phyloP scores from a whole-genome alignment of 2,113 vertebrate genomes.

The Alligator mississippiensis region DNA sequence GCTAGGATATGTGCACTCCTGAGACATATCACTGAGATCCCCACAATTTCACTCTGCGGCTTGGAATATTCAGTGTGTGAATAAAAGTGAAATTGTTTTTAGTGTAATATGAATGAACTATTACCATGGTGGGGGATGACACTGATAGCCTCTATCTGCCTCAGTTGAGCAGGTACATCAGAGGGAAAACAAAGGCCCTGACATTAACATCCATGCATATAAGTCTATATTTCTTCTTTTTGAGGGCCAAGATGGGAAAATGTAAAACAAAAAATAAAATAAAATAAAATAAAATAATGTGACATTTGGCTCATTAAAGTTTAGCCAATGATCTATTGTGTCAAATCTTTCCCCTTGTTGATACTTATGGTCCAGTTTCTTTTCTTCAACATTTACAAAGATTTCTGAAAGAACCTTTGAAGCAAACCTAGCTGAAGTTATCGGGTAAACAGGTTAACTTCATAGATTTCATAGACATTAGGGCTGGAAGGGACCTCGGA shows the following conservation, averaged over 20 bases:
- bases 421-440: not conserved
- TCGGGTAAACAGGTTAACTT: not conserved
- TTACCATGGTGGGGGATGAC: conserved; percentile 9
- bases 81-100: conserved; percentile 52
- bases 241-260: not conserved
- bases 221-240: not conserved
- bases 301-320: conserved; percentile 32
- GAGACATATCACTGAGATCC: conserved; percentile 30
- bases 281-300: not conserved
- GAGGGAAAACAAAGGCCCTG: not conserved
- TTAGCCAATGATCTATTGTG: conserved; percentile 44
- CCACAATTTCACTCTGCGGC: conserved; percentile 25
- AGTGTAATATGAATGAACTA: not conserved
- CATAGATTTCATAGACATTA: too few species aligned
- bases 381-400: conserved; percentile 39
- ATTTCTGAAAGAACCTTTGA: conserved; percentile 61
- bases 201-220: not conserved
- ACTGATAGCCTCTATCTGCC: conserved; percentile 22
- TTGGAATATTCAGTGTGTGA: conserved; percentile 48
- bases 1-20: not conserved
- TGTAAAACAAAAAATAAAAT: not conserved
- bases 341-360: conserved; percentile 52
- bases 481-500: too few species aligned
- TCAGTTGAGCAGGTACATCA: conserved; percentile 30
- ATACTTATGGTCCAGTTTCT: conserved; percentile 50